Base-by-base conservation (phyloP, 2,888 invertebrate species). In the Scrobipalpa atriplicella region DNA sequence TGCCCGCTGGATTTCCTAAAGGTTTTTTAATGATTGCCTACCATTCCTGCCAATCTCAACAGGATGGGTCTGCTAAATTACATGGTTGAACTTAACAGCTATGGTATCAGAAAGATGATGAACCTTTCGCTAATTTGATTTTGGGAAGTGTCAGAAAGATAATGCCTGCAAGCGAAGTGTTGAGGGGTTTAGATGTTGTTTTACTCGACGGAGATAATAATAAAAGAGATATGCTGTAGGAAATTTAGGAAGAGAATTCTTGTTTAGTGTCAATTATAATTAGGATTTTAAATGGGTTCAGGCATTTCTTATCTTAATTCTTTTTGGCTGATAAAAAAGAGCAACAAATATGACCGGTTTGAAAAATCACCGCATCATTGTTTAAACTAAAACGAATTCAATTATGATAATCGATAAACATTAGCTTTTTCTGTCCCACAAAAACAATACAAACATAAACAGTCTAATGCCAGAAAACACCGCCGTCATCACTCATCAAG, bases 401-500 rank as follows among this genome's bases (percentile, higher is more conserved):
- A 58, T 58, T 58, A 58, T 58, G 58, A n/a, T 58, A 58, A 58
- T 58, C 16, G 58, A 38, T 58, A 38, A 58, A 41, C 52, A 39
- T 39, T 13, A 61, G 56, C 41, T 66, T 61, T 62, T 54, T 65
- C 47, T 62, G 11, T 16, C 11, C 29, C 58, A 58, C 36, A 58
- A 58, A 58, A 58, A 58, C 58, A 58, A 58, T 16, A 58, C 36
- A 58, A 58, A 58, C 29, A 52, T 52, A 58, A 38, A 38, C 36
- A 18, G 8, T 56, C 16, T n/a, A 38, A 58, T 38, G 38, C 16
- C 58, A 58, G 58, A 58, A 58, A 58, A 58, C 38, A n/a, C 58
- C 58, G n/a, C 52, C 13, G 47, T 38, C 61, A 63, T 67, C 67
- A 67, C 52, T 68, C 65, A 70, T 69, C n/a, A n/a, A n/a, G n/a